These are phyloP conservation scores for Hybos culiciformis DNA, from an alignment of 2,888 invertebrate genomes.

Conservation along the genomic window DNA sequence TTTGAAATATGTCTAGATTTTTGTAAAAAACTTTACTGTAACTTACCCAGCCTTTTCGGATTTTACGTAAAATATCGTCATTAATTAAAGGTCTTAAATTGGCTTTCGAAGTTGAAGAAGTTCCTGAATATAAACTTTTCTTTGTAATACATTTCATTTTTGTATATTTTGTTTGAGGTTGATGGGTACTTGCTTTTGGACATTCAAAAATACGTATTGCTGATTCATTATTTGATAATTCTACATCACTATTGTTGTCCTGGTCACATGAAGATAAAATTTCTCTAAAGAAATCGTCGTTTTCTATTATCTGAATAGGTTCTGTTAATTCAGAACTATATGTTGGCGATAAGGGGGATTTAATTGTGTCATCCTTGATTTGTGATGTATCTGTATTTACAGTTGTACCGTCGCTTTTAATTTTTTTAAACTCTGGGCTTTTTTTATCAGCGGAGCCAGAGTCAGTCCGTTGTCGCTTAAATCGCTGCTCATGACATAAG, in stretches of 20 bases:
- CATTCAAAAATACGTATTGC: too few species aligned
- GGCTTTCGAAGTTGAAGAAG: slow-evolving; percentile 10
- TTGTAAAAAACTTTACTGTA: too few species aligned
- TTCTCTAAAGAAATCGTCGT: not conserved
- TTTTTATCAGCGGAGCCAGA: slow-evolving; percentile 43
- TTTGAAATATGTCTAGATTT: too few species aligned
- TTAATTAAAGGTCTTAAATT: slow-evolving; percentile 30
- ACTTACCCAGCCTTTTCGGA: slow-evolving; percentile 62
- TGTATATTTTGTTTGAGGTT: not conserved
- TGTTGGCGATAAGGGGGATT: not conserved
- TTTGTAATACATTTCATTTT: not conserved
- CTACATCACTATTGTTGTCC: not conserved
- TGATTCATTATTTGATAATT: not conserved
- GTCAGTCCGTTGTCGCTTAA: slow-evolving; percentile 43
- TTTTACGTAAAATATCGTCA: slow-evolving; percentile 30
- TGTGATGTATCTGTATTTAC: not conserved
- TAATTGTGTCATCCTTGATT: not conserved
- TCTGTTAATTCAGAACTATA: not conserved
- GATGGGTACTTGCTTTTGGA: not conserved
- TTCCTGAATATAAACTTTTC: slow-evolving; percentile 7
- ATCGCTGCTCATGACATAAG: slow-evolving; percentile 24
- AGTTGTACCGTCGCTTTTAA: slow-evolving; percentile 19
- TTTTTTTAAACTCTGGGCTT: slow-evolving; percentile 38
- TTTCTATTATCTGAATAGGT: not conserved
- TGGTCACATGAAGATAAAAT: slow-evolving; percentile 1